Percentiles rank a stretch among this genome's conserved stretches.
Conservation (phyloP, 1,140 invertebrate genomes). For the Stenopsyche tienmushanensis region DNA sequence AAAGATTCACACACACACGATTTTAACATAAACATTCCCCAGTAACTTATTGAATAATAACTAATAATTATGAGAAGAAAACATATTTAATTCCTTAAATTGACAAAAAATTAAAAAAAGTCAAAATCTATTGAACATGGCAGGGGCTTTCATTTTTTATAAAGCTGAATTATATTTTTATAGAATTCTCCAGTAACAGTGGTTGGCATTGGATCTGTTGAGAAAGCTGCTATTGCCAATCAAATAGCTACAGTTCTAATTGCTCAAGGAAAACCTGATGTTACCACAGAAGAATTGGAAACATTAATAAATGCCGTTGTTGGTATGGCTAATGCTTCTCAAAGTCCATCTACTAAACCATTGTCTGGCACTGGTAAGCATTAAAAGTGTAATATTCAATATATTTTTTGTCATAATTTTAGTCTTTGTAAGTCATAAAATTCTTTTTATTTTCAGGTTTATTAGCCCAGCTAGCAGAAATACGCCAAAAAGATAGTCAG, state of each 20-base stretch:
- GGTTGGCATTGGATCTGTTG: slow-evolving; percentile 67
- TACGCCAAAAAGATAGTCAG: neutral
- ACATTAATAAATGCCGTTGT: slow-evolving; percentile 75
- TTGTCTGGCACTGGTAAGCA: neutral
- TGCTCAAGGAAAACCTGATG: slow-evolving; percentile 74
- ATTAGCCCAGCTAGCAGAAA: slow-evolving; percentile 10
- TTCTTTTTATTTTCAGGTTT: slow-evolving; percentile 11
- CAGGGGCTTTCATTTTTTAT: no score
- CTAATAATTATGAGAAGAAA: no score
- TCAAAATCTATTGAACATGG: no score
- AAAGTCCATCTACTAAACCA: slow-evolving; percentile 42
- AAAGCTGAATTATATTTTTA: no score
- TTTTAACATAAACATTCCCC: no score
- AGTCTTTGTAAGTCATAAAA: neutral
- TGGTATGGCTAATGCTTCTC: slow-evolving; percentile 63
- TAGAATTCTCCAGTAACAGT: slow-evolving; percentile 57
- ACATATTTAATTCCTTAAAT: no score
- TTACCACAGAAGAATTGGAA: slow-evolving; percentile 73
- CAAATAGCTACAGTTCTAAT: slow-evolving; percentile 75
- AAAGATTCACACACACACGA: no score
- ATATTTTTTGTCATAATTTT: neutral
- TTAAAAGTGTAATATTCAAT: no score
- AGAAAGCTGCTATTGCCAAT: slow-evolving; percentile 71
- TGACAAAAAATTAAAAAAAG: no score
- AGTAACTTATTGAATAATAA: no score